A percentile compares a stretch with the other conserved stretches of the same genome.
Evolutionary conservation across 2,888 invertebrate species (phyloP).

Genomic region (Melieria picta): DNA sequence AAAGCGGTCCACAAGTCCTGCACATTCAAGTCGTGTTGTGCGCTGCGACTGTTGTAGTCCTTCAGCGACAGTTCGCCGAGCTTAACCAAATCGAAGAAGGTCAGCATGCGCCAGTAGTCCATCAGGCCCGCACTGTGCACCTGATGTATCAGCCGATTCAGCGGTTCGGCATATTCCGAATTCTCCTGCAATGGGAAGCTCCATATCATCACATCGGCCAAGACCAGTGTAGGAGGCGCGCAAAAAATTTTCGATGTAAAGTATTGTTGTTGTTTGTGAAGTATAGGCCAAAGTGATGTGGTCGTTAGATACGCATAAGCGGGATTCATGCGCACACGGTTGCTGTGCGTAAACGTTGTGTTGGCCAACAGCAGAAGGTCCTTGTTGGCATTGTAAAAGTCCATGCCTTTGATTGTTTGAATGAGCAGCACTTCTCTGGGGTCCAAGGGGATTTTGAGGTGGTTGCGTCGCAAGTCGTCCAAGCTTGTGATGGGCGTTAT

Average conservation of each 20-base stretch:
- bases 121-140: constrained; percentile 16
- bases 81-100: constrained; percentile 23
- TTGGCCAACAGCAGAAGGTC: no score
- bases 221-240: not conserved
- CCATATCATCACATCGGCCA: not conserved
- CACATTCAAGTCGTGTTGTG: no score
- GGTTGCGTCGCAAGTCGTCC: constrained; percentile 42
- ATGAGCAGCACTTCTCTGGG: constrained; percentile 28
- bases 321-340: constrained; percentile 30
- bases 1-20: no score
- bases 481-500: constrained; percentile 40
- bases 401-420: rapidly evolving
- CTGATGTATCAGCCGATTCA: constrained; percentile 17
- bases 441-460: constrained; percentile 20
- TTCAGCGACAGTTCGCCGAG: no score
- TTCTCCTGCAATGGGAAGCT: constrained; percentile 29
- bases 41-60: no score
- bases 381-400: not conserved
- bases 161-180: constrained; percentile 19
- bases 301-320: constrained; percentile 29
- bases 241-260: constrained; percentile 28
- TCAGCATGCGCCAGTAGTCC: constrained; percentile 17
- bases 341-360: not conserved
- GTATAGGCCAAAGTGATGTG: constrained; percentile 31
- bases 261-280: constrained; percentile 17